Percentiles rank a stretch among this genome's conserved stretches.
These are phyloP conservation scores for Phragmatobia fuliginosa DNA, from an alignment of 2,888 invertebrate genomes.

Conservation along the genomic window DNA sequence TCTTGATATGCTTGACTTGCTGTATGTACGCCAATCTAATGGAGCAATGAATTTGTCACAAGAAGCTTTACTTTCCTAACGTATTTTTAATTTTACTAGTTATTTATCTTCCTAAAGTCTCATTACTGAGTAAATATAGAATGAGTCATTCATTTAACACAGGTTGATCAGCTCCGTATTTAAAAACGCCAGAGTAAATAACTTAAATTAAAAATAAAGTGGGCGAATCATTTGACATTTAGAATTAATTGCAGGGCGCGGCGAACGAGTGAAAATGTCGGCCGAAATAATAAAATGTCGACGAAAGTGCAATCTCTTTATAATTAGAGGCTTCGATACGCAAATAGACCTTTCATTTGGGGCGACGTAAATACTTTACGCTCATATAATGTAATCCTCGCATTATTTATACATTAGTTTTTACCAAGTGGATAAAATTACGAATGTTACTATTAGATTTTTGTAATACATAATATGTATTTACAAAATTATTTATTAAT, in stretches of 20 bases:
- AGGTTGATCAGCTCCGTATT: background rate
- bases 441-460: background rate
- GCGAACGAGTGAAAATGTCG: constrained; percentile 67
- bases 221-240: constrained; percentile 70
- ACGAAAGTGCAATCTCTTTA: constrained; percentile 63
- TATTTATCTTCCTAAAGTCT: background rate
- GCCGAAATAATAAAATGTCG: constrained; percentile 60
- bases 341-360: constrained; percentile 34
- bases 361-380: background rate
- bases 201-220: constrained; percentile 54
- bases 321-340: constrained; percentile 42
- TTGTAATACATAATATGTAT: no score
- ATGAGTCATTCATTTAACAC: constrained; percentile 9
- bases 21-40: no score
- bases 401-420: background rate
- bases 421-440: background rate
- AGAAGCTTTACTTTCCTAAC: background rate
- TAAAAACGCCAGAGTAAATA: constrained; percentile 39
- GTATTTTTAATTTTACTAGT: background rate
- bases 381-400: background rate
- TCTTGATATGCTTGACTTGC: no score
- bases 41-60: no score
- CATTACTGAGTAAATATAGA: no score
- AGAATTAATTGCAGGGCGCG: constrained; percentile 74
- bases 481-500: background rate